Evolutionary conservation across 2,113 vertebrate species (phyloP).

Genomic region (Petaurus breviceps): DNA sequence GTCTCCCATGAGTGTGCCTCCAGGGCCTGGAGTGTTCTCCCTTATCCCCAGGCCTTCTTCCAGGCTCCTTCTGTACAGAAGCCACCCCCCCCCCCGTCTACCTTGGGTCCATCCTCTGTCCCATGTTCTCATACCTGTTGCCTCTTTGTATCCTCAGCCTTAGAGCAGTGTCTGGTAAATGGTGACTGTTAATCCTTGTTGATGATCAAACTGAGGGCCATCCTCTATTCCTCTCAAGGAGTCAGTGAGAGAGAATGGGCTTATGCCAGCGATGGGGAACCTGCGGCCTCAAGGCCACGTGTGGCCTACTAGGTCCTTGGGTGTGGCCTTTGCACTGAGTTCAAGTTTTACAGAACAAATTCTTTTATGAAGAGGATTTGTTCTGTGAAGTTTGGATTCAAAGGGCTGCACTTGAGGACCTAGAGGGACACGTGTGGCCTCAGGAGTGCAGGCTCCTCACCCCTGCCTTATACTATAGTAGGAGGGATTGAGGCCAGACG

Average conservation of each 20-base stretch:
- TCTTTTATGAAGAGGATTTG: no score
- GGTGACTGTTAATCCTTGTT: background rate
- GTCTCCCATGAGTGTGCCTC: no score
- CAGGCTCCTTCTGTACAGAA: background rate
- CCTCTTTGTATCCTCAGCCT: background rate
- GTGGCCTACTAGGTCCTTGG: no score
- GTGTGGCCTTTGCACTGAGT: no score
- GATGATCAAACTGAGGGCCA: background rate
- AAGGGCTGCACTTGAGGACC: no score
- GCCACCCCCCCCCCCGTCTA: background rate
- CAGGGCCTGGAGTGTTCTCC: no score
- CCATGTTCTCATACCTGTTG: rapidly evolving
- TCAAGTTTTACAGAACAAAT: no score
- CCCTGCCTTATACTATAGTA: background rate
- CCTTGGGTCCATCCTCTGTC: background rate
- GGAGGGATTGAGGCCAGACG: background rate
- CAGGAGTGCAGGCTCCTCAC: no score
- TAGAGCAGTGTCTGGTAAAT: background rate
- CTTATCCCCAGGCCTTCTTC: no score
- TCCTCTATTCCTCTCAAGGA: background rate
- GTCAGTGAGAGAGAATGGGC: background rate
- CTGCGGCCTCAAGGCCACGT: no score
- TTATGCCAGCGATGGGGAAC: background rate
- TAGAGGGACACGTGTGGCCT: no score
- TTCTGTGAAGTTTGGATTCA: no score